Conservation (phyloP, 2,113 vertebrate species). For the Malurus elegans region DNA sequence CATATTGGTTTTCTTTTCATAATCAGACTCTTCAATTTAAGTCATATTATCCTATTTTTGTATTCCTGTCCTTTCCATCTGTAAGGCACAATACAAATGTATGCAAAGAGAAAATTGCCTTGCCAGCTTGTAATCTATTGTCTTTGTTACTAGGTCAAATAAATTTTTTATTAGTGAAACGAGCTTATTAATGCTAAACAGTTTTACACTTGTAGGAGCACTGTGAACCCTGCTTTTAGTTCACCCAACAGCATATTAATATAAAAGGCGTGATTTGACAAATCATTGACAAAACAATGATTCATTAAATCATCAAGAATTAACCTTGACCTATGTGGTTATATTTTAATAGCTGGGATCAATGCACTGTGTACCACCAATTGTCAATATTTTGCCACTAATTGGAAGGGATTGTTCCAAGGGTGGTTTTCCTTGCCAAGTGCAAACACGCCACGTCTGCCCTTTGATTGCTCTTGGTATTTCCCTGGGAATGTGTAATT, state of each 20-base stretch:
- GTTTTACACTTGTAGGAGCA: background rate
- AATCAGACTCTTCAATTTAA: background rate
- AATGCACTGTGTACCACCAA: background rate
- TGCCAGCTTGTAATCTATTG: background rate
- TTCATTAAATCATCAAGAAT: background rate
- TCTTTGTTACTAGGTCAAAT: background rate
- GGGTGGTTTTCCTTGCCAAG: background rate
- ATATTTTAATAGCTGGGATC: background rate
- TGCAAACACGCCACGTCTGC: background rate
- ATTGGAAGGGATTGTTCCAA: background rate
- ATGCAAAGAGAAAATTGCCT: background rate
- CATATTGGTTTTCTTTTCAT: background rate
- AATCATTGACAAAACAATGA: background rate
- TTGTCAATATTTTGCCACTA: background rate
- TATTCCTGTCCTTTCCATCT: background rate
- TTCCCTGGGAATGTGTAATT: background rate
- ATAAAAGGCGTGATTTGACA: background rate
- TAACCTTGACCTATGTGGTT: background rate
- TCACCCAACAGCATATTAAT: background rate
- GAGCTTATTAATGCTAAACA: background rate
- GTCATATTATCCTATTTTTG: background rate
- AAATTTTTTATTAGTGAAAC: conserved; percentile 4
- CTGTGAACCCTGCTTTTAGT: background rate
- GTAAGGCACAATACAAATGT: background rate
- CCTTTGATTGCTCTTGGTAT: background rate